Percentiles rank a stretch among this genome's conserved stretches.
Evolutionary conservation across 2,888 invertebrate genomes (phyloP).

Genomic region (Plemyria rubiginata): DNA sequence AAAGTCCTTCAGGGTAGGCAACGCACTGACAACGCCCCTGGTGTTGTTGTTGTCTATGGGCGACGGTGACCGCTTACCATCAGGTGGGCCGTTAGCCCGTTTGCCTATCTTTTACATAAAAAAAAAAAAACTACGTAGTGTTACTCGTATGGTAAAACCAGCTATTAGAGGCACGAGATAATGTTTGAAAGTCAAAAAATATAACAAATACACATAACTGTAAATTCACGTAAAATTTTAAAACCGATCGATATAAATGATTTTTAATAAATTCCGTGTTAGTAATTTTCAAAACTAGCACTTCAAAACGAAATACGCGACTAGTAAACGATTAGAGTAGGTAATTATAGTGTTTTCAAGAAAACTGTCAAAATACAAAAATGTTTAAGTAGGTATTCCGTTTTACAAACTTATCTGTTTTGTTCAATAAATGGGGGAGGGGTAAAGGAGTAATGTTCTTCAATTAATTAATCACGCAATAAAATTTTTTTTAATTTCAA

Average conservation of each 20-base stretch:
- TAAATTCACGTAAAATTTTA: background rate
- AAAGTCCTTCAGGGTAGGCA: no score
- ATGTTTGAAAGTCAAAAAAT: background rate
- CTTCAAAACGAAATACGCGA: conserved; percentile 6
- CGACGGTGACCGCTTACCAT: no score
- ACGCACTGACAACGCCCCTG: no score
- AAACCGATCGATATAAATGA: background rate
- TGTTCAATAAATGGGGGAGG: background rate
- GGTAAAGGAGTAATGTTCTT: background rate
- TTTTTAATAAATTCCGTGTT: background rate
- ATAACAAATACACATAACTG: background rate
- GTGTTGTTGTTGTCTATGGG: no score
- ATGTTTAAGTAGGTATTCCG: conserved; percentile 7
- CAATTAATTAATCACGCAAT: no score
- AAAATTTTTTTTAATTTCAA: no score
- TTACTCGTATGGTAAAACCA: no score
- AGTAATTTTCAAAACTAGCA: conserved; percentile 5
- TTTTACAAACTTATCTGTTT: conserved; percentile 21
- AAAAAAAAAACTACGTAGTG: no score
- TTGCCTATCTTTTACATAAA: no score
- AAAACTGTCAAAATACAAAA: conserved; percentile 26
- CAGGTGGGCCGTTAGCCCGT: no score
- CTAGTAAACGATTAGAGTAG: background rate
- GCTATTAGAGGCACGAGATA: no score
- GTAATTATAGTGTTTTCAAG: conserved; percentile 11